A percentile compares a stretch with the other conserved stretches of the same genome.
These are phyloP conservation scores for Clupea harengus DNA, from an alignment of 2,113 vertebrate species.

Conservation along the genomic window DNA sequence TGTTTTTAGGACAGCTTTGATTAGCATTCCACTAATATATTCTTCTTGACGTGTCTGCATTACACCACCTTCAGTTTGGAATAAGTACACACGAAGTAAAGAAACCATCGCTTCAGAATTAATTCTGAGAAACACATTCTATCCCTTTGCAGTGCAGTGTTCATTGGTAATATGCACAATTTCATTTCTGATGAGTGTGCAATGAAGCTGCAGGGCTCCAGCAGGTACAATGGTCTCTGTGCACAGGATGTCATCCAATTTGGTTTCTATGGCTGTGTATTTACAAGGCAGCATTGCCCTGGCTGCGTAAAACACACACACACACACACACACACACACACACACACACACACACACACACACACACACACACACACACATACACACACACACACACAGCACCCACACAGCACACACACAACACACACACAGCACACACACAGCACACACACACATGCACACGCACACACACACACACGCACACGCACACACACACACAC, in stretches of 20 bases:
- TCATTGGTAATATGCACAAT: not conserved
- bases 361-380: not conserved
- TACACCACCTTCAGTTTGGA: not conserved
- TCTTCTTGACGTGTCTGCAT: not conserved
- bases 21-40: not conserved
- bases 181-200: not conserved
- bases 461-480: not conserved
- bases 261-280: not conserved
- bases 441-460: not conserved
- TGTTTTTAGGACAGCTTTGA: not conserved
- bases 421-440: too few relatives aligned
- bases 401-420: too few relatives aligned
- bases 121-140: not conserved
- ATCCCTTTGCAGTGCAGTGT: not conserved
- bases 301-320: not conserved
- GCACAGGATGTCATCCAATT: not conserved
- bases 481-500: too few relatives aligned
- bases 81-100: not conserved
- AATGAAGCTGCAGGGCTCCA: not conserved
- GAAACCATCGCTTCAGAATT: not conserved
- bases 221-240: not conserved
- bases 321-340: too few relatives aligned
- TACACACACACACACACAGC: too few relatives aligned
- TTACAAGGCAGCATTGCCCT: not conserved
- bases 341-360: not conserved